A percentile compares a stretch with the other conserved stretches of the same genome.
Conservation (phyloP, 2,797 vertebrate species). For the Adelosebastes latens region DNA sequence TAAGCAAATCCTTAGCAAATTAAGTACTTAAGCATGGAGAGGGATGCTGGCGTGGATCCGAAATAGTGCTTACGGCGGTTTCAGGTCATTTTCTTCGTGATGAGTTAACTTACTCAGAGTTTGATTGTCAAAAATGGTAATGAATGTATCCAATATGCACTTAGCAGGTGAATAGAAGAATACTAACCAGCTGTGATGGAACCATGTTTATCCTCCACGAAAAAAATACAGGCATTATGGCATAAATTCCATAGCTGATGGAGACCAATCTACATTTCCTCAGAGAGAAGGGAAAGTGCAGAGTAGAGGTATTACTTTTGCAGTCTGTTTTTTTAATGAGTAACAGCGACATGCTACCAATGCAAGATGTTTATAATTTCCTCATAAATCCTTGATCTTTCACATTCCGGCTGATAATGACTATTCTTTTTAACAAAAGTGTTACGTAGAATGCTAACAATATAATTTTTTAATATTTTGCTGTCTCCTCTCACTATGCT, state of each 20-base stretch:
- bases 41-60: neutral
- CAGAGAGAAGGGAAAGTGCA: conserved; percentile 40
- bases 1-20: conserved; percentile 20
- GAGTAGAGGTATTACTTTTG: neutral
- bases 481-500: neutral
- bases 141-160: conserved; percentile 8
- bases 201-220: neutral
- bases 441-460: neutral
- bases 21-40: conserved; percentile 1
- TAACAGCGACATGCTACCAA: neutral
- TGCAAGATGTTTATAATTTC: conserved; percentile 7
- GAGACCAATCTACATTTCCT: conserved; percentile 34
- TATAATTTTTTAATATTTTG: neutral
- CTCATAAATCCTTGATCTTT: neutral
- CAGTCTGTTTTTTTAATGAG: conserved; percentile 1
- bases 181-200: conserved; percentile 23
- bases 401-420: conserved; percentile 2
- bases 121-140: conserved; percentile 1
- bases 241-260: conserved; percentile 24
- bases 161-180: conserved; percentile 15
- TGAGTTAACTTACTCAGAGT: conserved; percentile 7
- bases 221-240: conserved; percentile 1
- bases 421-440: neutral
- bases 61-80: neutral
- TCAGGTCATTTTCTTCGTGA: conserved; percentile 6